A percentile compares a stretch with the other conserved stretches of the same genome.
phyloP scores from a whole-genome alignment of 1,140 invertebrate genomes.

The Drosophila funebris region DNA sequence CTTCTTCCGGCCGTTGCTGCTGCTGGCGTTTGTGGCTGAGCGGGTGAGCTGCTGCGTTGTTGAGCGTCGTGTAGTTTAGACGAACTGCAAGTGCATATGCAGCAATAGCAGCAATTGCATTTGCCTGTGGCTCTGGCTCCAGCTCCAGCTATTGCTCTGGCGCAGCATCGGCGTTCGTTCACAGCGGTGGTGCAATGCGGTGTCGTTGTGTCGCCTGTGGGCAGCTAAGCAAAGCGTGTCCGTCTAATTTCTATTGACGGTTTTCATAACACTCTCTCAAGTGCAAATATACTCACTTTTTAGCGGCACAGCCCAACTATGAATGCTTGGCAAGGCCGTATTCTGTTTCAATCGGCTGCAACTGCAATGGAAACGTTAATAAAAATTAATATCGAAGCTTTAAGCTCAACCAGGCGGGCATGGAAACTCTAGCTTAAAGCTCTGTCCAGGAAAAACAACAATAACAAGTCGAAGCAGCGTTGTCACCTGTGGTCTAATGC shows the following conservation, averaged over 20 bases:
- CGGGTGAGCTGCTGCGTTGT: constrained; percentile 13
- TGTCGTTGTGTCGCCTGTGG: constrained; percentile 26
- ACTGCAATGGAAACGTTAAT: constrained; percentile 18
- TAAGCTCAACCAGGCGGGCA: neutral
- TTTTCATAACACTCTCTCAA: neutral
- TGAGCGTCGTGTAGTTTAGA: neutral
- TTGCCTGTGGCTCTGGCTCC: constrained; percentile 7
- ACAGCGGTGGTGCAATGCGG: too few species aligned
- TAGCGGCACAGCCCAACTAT: neutral
- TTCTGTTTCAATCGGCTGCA: constrained; percentile 20
- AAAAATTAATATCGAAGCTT: constrained; percentile 3
- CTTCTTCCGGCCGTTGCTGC: neutral
- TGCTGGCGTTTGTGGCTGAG: too few species aligned
- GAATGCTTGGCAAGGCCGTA: constrained; percentile 11
- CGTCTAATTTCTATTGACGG: neutral
- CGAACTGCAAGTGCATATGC: too few species aligned
- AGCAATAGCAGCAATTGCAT: constrained; percentile 15
- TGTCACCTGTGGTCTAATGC: constrained; percentile 27
- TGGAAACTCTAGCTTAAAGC: constrained; percentile 8
- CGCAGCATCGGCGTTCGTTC: constrained; percentile 18
- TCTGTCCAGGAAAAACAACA: neutral
- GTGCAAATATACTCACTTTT: neutral
- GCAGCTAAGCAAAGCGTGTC: constrained; percentile 14
- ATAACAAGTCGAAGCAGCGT: constrained; percentile 13
- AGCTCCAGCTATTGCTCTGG: constrained; percentile 19